These are phyloP conservation scores for Spodoptera littoralis DNA, from an alignment of 2,888 invertebrate genomes.

Conservation along the genomic window DNA sequence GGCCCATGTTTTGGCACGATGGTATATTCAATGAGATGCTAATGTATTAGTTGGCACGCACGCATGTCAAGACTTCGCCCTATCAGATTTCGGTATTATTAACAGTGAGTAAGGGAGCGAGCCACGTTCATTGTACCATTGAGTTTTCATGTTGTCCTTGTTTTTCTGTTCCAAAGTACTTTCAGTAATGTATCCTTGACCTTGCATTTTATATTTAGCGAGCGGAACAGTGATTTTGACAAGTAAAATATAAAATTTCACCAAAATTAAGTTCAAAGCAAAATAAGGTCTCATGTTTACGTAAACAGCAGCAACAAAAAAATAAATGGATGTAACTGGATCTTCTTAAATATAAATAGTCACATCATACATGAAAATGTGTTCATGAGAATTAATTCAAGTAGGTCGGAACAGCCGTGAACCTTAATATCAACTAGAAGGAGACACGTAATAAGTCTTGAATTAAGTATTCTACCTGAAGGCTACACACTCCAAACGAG, in stretches of 20 bases:
- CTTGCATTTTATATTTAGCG: slow-evolving; percentile 63
- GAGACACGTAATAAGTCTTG: slow-evolving; percentile 23
- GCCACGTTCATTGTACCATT: slow-evolving; percentile 63
- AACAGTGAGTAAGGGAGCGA: slow-evolving; percentile 63
- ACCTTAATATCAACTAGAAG: slow-evolving; percentile 25
- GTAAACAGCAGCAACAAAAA: slow-evolving; percentile 1
- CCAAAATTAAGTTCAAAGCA: slow-evolving; percentile 21
- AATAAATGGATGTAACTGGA: slow-evolving; percentile 12
- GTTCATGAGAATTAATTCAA: slow-evolving; percentile 5
- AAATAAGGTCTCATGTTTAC: slow-evolving; percentile 21
- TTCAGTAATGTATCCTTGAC: slow-evolving; percentile 61
- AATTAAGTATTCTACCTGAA: slow-evolving; percentile 64
- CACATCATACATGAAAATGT: slow-evolving; percentile 10
- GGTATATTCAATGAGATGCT: slow-evolving; percentile 81
- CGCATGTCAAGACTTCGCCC: slow-evolving; percentile 66
- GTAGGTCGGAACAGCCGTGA: slow-evolving; percentile 7
- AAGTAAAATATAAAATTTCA: slow-evolving; percentile 25
- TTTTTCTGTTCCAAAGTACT: slow-evolving; percentile 60
- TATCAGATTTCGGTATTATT: slow-evolving; percentile 80
- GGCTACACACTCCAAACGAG: slow-evolving; percentile 62
- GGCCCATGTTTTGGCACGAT: slow-evolving; percentile 72
- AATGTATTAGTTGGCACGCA: slow-evolving; percentile 86
- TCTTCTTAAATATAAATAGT: slow-evolving; percentile 13
- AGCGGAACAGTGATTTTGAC: slow-evolving; percentile 41
- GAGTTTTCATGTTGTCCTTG: slow-evolving; percentile 65